Percentiles rank a stretch among this genome's conserved stretches.
Evolutionary conservation across 2,113 vertebrate genomes (phyloP).

Genomic region (Etia nguti): DNA sequence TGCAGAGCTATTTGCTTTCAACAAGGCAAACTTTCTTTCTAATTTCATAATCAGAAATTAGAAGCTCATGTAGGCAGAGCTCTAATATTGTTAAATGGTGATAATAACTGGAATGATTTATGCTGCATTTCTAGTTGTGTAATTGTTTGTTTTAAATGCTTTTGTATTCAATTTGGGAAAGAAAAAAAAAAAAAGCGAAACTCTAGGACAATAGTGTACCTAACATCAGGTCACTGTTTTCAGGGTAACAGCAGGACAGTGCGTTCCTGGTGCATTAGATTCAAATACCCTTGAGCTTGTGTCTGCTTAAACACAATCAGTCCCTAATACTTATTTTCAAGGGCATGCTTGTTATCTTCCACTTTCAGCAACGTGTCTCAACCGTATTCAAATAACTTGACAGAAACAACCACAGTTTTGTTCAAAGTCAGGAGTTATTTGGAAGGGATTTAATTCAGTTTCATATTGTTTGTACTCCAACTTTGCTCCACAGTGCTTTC

Average conservation of each 20-base stretch:
- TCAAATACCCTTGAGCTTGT: background rate
- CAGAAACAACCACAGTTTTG: background rate
- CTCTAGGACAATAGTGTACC: background rate
- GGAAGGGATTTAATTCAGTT: background rate
- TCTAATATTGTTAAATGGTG: background rate
- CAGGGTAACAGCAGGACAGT: background rate
- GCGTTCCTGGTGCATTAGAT: background rate
- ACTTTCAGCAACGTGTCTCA: background rate
- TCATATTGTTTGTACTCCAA: background rate
- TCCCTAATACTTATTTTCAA: background rate
- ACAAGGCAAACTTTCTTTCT: background rate
- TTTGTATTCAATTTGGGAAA: background rate
- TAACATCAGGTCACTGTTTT: background rate
- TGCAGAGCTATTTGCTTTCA: background rate
- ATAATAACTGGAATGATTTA: background rate
- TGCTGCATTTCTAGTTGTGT: background rate
- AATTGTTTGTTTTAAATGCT: background rate
- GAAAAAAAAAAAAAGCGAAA: rapidly evolving
- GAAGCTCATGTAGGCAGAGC: background rate
- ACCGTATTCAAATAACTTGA: background rate
- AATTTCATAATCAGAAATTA: background rate
- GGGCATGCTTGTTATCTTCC: background rate
- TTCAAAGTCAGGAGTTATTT: background rate
- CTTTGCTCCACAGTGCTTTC: background rate
- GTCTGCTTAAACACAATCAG: background rate